phyloP scores from a whole-genome alignment of 1,140 invertebrate species.

The Wiebesia pumilae region DNA sequence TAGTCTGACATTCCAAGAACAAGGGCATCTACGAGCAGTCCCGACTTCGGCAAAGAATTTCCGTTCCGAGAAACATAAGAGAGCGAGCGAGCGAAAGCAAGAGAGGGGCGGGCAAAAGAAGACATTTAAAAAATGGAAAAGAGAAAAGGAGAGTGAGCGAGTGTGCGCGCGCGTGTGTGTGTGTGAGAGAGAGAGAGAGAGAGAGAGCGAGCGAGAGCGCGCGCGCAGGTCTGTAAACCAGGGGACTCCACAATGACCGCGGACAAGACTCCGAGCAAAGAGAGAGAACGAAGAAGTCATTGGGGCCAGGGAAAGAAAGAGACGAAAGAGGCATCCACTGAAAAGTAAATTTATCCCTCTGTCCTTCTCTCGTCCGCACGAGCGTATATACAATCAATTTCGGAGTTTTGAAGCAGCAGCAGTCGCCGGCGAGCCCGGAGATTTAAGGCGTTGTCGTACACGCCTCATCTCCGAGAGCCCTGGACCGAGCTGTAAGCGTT shows the following conservation, averaged over 20 bases:
- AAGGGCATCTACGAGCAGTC: not conserved
- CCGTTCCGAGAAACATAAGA: not conserved
- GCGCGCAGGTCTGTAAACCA: not conserved
- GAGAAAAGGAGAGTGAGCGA: not conserved
- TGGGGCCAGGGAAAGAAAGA: not conserved
- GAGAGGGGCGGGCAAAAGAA: not conserved
- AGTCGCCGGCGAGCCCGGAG: conserved; percentile 12
- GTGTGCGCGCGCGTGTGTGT: too few species aligned
- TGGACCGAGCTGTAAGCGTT: not conserved
- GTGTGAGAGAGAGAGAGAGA: not conserved
- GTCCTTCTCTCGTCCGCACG: not conserved
- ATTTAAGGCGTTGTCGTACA: conserved; percentile 33
- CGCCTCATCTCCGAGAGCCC: not conserved
- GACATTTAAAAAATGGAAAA: not conserved
- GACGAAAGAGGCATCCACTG: not conserved
- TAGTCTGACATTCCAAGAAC: not conserved
- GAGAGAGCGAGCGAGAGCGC: not conserved
- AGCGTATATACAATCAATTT: not conserved
- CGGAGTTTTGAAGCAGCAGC: not conserved
- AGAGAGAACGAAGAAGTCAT: not conserved
- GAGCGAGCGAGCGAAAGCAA: not conserved
- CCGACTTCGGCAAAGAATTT: not conserved
- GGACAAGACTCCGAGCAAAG: not conserved
- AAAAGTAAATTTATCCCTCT: conserved; percentile 9
- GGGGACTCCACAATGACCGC: not conserved